phyloP scores from a whole-genome alignment of 2,797 vertebrate genomes.

The Sebastes umbrosus region DNA sequence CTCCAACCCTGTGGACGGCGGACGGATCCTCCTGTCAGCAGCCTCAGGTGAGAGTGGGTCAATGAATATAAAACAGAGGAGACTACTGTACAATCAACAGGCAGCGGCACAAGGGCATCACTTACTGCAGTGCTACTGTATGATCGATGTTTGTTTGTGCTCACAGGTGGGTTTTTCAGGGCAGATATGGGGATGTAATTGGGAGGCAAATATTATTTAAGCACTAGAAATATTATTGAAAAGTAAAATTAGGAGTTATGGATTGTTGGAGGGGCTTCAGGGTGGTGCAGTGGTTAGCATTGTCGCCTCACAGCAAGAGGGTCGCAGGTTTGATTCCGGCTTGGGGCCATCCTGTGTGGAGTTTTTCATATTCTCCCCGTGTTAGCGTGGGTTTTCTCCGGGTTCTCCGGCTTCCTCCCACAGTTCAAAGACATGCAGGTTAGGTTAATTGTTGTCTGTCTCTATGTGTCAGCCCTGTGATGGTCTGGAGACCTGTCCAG shows the following conservation, averaged over 20 bases:
- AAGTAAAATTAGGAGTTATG: background rate
- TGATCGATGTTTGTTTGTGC: background rate
- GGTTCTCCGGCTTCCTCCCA: too few species aligned
- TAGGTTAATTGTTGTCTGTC: too few species aligned
- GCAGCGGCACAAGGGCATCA: conserved; percentile 24
- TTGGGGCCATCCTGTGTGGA: too few species aligned
- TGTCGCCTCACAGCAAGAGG: accelerated
- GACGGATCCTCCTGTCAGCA: conserved; percentile 43
- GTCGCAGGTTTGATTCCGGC: too few species aligned
- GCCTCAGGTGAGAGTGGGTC: conserved; percentile 50
- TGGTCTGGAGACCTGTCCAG: too few species aligned
- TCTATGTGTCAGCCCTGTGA: too few species aligned
- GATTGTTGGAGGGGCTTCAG: background rate
- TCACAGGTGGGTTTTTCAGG: background rate
- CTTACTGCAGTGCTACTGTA: background rate
- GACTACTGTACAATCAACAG: conserved; percentile 26
- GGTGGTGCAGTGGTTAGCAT: too few species aligned
- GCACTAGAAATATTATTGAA: background rate
- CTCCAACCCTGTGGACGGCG: conserved; percentile 37
- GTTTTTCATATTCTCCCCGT: too few species aligned
- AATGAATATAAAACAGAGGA: conserved; percentile 60
- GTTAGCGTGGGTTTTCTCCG: too few species aligned
- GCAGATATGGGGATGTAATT: background rate
- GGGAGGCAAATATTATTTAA: background rate
- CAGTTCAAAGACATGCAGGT: too few species aligned